A percentile compares a stretch with the other conserved stretches of the same genome.
These are phyloP conservation scores for Lamprologus callipterus DNA, from an alignment of 2,113 vertebrate species.

Conservation along the genomic window DNA sequence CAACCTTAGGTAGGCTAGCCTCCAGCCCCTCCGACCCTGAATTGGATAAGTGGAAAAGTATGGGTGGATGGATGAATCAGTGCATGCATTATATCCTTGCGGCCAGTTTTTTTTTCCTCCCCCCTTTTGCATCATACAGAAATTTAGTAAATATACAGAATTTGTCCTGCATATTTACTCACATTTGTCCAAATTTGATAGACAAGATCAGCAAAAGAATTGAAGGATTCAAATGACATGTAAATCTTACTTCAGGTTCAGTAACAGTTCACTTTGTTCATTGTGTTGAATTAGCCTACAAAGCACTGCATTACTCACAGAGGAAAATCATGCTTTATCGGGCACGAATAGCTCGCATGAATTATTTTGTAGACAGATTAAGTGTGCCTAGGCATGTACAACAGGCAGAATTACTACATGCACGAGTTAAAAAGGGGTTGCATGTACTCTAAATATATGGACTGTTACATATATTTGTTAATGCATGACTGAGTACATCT, in stretches of 20 bases:
- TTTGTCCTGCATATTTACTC: neutral
- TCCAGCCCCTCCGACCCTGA: neutral
- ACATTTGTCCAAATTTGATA: rapidly evolving
- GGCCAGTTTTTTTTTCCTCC: neutral
- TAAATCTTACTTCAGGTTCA: neutral
- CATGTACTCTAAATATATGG: neutral
- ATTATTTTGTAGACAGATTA: neutral
- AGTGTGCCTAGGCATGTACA: neutral
- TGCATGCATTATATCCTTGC: neutral
- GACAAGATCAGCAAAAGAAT: neutral
- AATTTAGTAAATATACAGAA: neutral
- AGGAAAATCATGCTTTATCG: neutral
- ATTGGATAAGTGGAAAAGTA: neutral
- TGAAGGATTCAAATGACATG: neutral
- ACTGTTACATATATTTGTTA: neutral
- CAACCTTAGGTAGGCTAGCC: neutral
- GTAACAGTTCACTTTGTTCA: neutral
- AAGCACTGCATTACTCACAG: neutral
- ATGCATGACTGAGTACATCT: neutral
- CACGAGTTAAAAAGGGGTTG: neutral
- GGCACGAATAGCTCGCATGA: neutral
- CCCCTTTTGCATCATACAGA: neutral
- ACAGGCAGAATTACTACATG: neutral
- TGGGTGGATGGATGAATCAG: neutral
- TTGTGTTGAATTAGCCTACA: neutral